phyloP scores from a whole-genome alignment of 2,113 vertebrate genomes.

The Oreochromis aureus region DNA sequence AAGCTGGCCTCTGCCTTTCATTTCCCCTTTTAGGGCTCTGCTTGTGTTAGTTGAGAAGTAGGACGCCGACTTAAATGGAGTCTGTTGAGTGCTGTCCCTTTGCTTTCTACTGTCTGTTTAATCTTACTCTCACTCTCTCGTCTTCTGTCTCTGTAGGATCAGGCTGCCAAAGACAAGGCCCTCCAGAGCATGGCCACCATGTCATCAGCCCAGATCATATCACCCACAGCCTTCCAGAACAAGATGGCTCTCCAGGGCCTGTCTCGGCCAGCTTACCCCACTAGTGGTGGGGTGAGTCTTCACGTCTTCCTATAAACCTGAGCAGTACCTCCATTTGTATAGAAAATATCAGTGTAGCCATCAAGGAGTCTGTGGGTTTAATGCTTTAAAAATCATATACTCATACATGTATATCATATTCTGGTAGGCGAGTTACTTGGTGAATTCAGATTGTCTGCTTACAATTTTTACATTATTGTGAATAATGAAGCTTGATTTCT shows the following conservation, averaged over 20 bases:
- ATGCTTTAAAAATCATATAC: neutral
- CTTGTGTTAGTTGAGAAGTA: constrained; percentile 2
- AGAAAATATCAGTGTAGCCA: neutral
- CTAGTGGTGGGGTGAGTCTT: constrained; percentile 85
- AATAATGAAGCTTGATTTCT: neutral
- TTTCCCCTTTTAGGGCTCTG: constrained; percentile 50
- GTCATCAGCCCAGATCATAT: constrained; percentile 96
- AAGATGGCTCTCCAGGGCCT: constrained; percentile 88
- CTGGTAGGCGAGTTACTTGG: neutral
- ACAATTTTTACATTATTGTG: neutral
- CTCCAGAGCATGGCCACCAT: constrained; percentile 95
- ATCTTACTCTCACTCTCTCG: constrained; percentile 14
- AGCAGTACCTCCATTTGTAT: neutral
- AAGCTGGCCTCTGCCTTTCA: constrained; percentile 33
- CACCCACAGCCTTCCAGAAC: constrained; percentile 88
- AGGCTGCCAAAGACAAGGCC: constrained; percentile 96
- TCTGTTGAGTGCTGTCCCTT: neutral
- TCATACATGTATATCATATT: neutral
- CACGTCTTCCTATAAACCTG: neutral
- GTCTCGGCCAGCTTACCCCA: constrained; percentile 80
- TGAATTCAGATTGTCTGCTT: neutral
- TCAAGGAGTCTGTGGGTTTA: neutral
- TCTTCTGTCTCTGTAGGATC: constrained; percentile 75
- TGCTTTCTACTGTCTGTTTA: constrained; percentile 6
- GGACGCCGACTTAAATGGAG: constrained; percentile 29